Evolutionary conservation across 2,888 invertebrate species (phyloP).

Genomic region (Trilocha varians): DNA sequence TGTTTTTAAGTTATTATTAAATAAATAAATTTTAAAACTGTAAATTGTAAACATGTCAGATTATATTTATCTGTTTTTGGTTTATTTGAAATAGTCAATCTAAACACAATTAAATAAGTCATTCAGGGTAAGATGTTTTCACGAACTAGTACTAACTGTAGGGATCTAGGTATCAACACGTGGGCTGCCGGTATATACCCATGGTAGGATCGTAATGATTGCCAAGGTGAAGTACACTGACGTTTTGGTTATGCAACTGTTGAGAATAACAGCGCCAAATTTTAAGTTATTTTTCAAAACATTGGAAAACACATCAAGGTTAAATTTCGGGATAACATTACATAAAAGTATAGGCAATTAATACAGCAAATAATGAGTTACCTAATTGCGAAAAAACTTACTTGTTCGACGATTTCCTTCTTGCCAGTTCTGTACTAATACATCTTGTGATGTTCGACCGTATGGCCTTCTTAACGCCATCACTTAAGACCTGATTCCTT

Average conservation of each 20-base stretch:
- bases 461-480: conserved; percentile 74
- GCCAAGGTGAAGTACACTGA: conserved; percentile 46
- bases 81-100: too few relatives aligned
- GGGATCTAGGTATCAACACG: too few relatives aligned
- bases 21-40: too few relatives aligned
- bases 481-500: conserved; percentile 79
- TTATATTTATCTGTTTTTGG: too few relatives aligned
- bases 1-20: too few relatives aligned
- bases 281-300: conserved; percentile 4
- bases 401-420: conserved; percentile 75
- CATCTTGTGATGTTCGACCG: conserved; percentile 74
- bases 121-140: too few relatives aligned
- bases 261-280: conserved; percentile 15
- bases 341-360: not conserved
- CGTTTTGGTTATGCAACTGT: conserved; percentile 68
- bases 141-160: too few relatives aligned
- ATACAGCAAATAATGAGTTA: conserved; percentile 5
- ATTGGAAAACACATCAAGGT: not conserved
- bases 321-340: not conserved
- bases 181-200: conserved; percentile 23
- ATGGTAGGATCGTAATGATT: conserved; percentile 19
- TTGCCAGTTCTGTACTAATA: conserved; percentile 74
- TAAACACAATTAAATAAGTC: too few relatives aligned
- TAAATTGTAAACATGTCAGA: too few relatives aligned
- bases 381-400: conserved; percentile 35